Evolutionary conservation across 2,888 invertebrate species (phyloP).

Genomic region (Machimus atricapillus): DNA sequence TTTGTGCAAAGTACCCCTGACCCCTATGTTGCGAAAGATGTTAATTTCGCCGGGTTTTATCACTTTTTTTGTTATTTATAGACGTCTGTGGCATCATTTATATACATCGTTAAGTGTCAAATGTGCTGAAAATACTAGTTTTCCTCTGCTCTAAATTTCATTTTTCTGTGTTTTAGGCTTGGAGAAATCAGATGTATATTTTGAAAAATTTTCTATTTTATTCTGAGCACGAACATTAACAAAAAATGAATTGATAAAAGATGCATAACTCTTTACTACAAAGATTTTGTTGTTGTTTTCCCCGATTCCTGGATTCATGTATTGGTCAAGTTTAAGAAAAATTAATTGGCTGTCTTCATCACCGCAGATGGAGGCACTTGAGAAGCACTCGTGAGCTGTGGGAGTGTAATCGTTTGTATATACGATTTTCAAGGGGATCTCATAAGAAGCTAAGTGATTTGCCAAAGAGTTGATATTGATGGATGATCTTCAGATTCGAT

Average conservation of each 20-base stretch:
- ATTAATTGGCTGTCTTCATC: constrained; percentile 17
- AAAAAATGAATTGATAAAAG: not conserved
- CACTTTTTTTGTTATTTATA: not conserved
- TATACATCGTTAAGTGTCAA: not conserved
- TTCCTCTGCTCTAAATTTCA: not conserved
- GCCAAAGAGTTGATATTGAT: not conserved
- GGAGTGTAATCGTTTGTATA: not conserved
- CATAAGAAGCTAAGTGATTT: constrained; percentile 5
- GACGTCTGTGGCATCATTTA: not conserved
- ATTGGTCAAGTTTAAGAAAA: constrained; percentile 3
- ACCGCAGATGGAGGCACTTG: not conserved
- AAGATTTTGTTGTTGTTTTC: not conserved
- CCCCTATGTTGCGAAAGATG: not conserved
- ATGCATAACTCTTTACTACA: not conserved
- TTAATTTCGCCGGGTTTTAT: not conserved
- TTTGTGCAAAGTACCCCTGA: not conserved
- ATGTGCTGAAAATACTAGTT: not conserved
- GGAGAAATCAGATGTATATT: not conserved
- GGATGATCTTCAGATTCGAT: not conserved
- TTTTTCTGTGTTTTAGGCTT: not conserved
- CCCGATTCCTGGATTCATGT: not conserved
- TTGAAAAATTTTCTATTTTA: not conserved
- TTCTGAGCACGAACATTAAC: not conserved
- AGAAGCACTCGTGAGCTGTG: not conserved
- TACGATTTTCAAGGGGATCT: constrained; percentile 3